Percentiles rank a stretch among this genome's conserved stretches.
Conservation (phyloP, 2,797 vertebrate genomes). For the Enteromius radiatus region DNA sequence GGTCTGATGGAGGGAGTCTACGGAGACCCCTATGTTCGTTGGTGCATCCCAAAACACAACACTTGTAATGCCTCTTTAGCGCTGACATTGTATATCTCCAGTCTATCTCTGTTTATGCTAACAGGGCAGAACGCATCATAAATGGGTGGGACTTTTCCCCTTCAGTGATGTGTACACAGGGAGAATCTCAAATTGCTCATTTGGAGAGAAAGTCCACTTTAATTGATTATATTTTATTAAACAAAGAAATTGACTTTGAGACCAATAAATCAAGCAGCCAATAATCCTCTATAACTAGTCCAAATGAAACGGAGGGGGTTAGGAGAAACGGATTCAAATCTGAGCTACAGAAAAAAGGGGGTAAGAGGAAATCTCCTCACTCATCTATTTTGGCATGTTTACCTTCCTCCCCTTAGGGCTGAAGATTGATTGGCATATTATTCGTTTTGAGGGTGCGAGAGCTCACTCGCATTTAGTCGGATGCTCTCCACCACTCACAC, state of each 20-base stretch:
- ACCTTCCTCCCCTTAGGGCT: constrained; percentile 23
- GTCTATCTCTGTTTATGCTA: no score
- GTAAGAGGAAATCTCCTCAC: constrained; percentile 18
- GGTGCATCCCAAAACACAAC: no score
- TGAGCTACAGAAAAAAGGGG: background rate
- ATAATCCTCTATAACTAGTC: background rate
- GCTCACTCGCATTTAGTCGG: constrained; percentile 13
- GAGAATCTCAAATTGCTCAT: no score
- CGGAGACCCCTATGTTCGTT: no score
- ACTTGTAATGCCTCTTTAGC: no score
- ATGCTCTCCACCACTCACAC: background rate
- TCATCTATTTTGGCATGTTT: constrained; percentile 48
- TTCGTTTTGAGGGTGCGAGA: constrained; percentile 31
- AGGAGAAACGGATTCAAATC: background rate
- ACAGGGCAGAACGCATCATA: no score
- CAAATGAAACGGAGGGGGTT: background rate
- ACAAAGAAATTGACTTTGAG: background rate
- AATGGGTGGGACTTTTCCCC: no score
- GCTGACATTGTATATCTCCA: no score
- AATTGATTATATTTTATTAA: no score
- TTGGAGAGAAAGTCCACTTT: no score
- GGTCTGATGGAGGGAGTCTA: no score
- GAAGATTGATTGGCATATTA: constrained; percentile 41
- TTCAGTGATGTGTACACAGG: no score
- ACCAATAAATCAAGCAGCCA: background rate